These are phyloP conservation scores for Sarcophilus harrisii DNA, from an alignment of 2,797 vertebrate genomes.

Conservation along the genomic window DNA sequence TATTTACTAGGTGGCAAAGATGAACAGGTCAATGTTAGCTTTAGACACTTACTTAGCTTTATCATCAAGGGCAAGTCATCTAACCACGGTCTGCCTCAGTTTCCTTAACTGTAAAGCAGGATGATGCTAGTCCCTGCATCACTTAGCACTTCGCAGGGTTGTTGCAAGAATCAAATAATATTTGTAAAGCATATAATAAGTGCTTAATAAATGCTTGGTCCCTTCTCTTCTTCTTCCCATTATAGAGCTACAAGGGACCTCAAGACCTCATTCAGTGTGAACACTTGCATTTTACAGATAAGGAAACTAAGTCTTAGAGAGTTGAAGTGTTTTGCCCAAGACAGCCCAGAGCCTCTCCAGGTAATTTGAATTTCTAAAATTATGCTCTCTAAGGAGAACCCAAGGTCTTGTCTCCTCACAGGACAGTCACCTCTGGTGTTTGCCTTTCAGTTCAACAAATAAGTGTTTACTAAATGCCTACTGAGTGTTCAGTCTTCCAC, in stretches of 20 bases:
- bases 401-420: not conserved
- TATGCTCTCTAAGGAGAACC: not conserved
- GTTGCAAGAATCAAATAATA: not conserved
- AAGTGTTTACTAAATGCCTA: not conserved
- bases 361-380: not conserved
- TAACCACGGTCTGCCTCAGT: not conserved
- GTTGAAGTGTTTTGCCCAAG: not conserved
- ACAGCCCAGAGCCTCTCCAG: not conserved
- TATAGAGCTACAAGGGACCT: not conserved
- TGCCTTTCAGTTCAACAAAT: not conserved
- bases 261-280: not conserved
- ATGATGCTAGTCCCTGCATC: not conserved
- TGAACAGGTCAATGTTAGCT: not conserved
- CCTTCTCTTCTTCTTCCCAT: not conserved
- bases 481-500: not conserved
- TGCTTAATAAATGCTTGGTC: not conserved
- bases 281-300: not conserved
- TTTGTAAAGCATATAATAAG: not conserved
- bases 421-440: not conserved
- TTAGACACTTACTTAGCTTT: not conserved
- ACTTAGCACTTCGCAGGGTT: too few relatives aligned
- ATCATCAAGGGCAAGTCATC: not conserved
- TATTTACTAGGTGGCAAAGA: not conserved
- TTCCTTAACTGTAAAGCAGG: not conserved
- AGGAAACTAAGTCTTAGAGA: not conserved